Evolutionary conservation across 2,113 vertebrate species (phyloP).

Genomic region (Stictonetta naevosa): DNA sequence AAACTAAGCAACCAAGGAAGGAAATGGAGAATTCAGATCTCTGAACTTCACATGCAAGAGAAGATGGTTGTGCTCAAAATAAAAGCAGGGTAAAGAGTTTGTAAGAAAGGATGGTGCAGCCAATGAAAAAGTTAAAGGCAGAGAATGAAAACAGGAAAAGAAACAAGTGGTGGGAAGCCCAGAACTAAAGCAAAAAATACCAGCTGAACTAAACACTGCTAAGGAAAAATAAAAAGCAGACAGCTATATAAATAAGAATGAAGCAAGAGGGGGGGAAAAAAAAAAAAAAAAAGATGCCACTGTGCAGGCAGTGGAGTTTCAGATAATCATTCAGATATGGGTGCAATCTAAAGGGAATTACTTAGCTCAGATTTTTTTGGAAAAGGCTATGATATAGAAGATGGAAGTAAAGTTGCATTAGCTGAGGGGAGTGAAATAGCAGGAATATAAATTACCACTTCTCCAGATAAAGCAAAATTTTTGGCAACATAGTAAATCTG

Average conservation of each 20-base stretch:
- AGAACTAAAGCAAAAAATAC: neutral
- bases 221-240: neutral
- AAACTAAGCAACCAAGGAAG: neutral
- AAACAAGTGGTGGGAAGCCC: neutral
- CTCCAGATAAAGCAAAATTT: neutral
- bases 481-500: neutral
- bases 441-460: neutral
- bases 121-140: neutral
- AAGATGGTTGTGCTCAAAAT: neutral
- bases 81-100: neutral
- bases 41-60: neutral
- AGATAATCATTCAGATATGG: neutral
- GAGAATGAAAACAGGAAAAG: neutral
- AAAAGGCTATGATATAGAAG: neutral
- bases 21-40: neutral
- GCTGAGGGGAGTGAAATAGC: neutral
- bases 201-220: neutral
- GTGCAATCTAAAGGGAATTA: neutral
- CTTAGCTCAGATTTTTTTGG: neutral
- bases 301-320: neutral
- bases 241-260: neutral
- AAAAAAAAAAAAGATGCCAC: neutral
- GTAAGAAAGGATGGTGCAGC: neutral
- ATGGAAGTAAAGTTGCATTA: neutral
- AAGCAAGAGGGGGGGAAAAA: neutral